phyloP scores from a whole-genome alignment of 2,797 vertebrate genomes.

The Pampus argenteus region DNA sequence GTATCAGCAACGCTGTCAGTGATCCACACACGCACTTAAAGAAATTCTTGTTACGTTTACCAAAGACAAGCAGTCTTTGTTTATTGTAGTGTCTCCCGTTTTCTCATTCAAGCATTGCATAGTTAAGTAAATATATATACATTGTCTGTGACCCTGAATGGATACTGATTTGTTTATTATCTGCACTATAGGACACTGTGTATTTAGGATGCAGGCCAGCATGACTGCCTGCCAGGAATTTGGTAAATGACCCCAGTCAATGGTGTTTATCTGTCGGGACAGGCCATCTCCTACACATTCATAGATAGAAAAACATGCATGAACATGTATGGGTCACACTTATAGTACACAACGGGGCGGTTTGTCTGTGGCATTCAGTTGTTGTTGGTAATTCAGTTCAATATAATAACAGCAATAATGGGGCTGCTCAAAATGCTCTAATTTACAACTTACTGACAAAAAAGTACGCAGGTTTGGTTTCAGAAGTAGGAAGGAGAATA shows the following conservation, averaged over 20 bases:
- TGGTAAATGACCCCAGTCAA: background rate
- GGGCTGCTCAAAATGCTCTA: background rate
- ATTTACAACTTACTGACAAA: background rate
- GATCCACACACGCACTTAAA: background rate
- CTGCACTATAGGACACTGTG: background rate
- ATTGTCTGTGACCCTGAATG: constrained; percentile 15
- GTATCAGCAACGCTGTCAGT: background rate
- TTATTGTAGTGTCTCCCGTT: no score
- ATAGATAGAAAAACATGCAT: background rate
- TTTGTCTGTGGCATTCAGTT: background rate
- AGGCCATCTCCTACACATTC: background rate
- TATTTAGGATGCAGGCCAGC: background rate
- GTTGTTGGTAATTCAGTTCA: background rate
- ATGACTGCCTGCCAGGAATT: background rate
- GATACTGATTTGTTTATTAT: background rate
- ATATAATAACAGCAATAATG: background rate
- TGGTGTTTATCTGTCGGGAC: background rate
- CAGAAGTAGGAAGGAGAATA: no score
- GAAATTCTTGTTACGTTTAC: background rate
- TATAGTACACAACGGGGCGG: background rate
- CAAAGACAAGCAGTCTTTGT: background rate
- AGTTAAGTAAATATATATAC: background rate
- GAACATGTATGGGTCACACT: background rate
- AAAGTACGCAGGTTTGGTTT: no score
- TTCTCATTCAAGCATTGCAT: background rate